Percentiles rank a stretch among this genome's conserved stretches.
Conservation (phyloP, 2,797 vertebrate genomes). For the Sebastes cheni region DNA sequence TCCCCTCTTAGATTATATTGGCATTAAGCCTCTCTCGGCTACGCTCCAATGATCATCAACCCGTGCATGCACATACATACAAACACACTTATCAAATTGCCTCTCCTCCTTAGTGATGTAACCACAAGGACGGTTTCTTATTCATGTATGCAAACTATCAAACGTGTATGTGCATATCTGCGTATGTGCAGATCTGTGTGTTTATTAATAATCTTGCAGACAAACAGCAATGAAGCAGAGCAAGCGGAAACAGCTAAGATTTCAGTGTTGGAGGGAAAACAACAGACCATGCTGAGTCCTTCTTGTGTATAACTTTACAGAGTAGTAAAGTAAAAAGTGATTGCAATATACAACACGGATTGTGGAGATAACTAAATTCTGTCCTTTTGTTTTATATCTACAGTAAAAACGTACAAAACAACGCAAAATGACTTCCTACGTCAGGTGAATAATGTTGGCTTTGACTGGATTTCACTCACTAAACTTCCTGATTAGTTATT, state of each 20-base stretch:
- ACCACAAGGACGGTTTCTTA: conserved; percentile 1
- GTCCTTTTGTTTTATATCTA: neutral
- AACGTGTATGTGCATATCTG: neutral
- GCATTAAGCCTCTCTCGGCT: conserved; percentile 9
- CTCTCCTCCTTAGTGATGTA: neutral
- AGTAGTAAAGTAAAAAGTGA: neutral
- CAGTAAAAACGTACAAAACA: neutral
- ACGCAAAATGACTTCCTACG: neutral
- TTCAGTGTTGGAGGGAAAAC: neutral
- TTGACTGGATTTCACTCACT: conserved; percentile 29
- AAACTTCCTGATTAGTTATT: conserved; percentile 56
- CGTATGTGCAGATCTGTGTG: neutral
- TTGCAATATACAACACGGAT: neutral
- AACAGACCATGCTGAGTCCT: neutral
- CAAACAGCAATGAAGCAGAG: neutral
- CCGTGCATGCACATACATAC: neutral
- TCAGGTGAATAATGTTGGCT: conserved; percentile 20
- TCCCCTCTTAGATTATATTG: neutral
- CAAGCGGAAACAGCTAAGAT: neutral
- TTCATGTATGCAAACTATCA: conserved; percentile 1
- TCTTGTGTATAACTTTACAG: neutral
- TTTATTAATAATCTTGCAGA: neutral
- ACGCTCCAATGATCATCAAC: conserved; percentile 14
- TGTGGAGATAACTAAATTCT: neutral
- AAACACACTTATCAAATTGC: conserved; percentile 11